phyloP scores from a whole-genome alignment of 2,113 vertebrate genomes.

The Agelaius tricolor region DNA sequence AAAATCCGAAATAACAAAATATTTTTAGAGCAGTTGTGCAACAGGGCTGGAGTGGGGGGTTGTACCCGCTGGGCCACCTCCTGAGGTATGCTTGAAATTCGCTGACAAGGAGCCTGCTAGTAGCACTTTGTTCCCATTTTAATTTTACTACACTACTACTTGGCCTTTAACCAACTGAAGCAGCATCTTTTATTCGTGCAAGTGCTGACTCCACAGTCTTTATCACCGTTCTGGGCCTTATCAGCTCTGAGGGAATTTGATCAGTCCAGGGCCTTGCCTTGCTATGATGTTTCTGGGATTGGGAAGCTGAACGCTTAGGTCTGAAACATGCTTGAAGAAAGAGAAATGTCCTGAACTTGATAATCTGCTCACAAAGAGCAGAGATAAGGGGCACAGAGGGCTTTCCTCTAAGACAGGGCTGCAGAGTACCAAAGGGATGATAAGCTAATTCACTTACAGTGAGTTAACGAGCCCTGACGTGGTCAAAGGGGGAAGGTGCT shows the following conservation, averaged over 20 bases:
- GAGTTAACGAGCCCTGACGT: fast-evolving
- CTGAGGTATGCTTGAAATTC: conserved; percentile 65
- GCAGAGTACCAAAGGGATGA: not conserved
- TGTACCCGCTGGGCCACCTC: not conserved
- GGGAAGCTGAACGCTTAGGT: conserved; percentile 8
- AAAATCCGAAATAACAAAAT: not conserved
- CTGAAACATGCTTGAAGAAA: not conserved
- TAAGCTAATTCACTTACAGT: not conserved
- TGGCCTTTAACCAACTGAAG: conserved; percentile 68
- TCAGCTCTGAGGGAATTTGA: conserved; percentile 51
- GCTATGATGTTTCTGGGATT: not conserved
- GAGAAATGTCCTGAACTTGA: not conserved
- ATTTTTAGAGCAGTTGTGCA: not conserved
- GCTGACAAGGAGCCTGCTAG: conserved; percentile 17
- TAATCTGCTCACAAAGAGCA: not conserved
- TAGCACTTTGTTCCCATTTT: conserved; percentile 63
- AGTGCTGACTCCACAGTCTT: conserved; percentile 61
- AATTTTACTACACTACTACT: conserved; percentile 62
- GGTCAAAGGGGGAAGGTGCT: not conserved
- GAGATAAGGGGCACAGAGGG: conserved; percentile 11
- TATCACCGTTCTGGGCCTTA: conserved; percentile 49
- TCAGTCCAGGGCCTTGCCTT: not conserved
- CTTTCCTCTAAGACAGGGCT: not conserved
- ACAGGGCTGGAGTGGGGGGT: not conserved
- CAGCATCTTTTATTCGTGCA: conserved; percentile 41